Evolutionary conservation across 2,797 vertebrate genomes (phyloP).

Genomic region (Phyllotis vaccarum): DNA sequence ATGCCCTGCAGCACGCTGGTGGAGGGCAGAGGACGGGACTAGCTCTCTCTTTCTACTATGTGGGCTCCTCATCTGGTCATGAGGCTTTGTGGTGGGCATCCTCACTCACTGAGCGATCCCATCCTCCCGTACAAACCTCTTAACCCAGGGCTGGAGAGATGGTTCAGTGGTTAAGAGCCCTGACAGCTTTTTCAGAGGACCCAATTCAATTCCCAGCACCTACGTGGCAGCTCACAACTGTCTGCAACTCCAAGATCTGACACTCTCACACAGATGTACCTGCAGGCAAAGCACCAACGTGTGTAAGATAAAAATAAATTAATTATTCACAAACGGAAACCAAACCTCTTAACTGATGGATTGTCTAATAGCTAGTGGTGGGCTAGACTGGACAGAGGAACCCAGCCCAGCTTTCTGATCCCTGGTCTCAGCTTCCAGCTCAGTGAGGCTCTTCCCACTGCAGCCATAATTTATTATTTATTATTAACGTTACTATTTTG

Average conservation of each 20-base stretch:
- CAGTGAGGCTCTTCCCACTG: too few species aligned
- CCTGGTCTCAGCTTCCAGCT: neutral
- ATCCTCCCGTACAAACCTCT: neutral
- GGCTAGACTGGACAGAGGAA: neutral
- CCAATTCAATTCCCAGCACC: neutral
- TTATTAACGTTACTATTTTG: neutral
- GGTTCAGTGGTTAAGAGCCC: neutral
- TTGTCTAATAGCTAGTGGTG: neutral
- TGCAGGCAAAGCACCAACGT: neutral
- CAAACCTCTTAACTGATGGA: neutral
- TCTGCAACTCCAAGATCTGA: neutral
- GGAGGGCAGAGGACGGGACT: neutral
- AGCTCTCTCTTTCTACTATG: neutral
- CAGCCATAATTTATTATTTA: neutral
- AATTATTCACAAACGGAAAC: neutral
- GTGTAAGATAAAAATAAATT: neutral
- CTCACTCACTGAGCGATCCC: neutral
- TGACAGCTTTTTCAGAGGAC: neutral
- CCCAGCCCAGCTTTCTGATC: fast-evolving
- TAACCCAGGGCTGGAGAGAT: neutral
- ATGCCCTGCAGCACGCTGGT: fast-evolving
- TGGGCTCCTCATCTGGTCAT: neutral
- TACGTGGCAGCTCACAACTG: neutral
- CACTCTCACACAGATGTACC: neutral
- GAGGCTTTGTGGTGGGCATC: neutral